phyloP scores from a whole-genome alignment of 2,797 vertebrate genomes.

The Echeneis naucrates region DNA sequence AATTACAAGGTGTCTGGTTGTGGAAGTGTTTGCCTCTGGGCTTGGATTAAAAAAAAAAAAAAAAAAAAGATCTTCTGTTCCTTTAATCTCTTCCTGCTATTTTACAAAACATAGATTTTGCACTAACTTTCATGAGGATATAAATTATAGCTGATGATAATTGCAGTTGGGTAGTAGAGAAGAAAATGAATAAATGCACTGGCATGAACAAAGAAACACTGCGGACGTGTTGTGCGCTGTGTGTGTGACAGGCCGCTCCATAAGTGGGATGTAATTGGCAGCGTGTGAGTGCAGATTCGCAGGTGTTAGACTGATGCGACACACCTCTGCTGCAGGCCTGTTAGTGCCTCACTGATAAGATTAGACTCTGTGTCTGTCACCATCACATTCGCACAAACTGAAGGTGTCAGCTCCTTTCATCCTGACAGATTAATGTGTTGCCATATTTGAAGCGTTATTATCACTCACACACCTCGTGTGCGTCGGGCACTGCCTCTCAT shows the following conservation, averaged over 20 bases:
- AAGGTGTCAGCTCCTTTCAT: conserved; percentile 59
- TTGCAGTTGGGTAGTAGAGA: no score
- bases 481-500: background rate
- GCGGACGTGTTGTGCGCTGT: background rate
- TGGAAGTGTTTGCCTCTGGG: no score
- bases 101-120: background rate
- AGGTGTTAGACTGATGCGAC: conserved; percentile 50
- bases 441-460: conserved; percentile 47
- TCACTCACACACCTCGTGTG: conserved; percentile 23
- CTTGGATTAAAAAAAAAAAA: no score
- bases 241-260: conserved; percentile 8
- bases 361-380: conserved; percentile 45
- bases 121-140: background rate
- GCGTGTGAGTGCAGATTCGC: conserved; percentile 36
- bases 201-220: background rate
- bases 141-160: background rate
- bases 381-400: conserved; percentile 40
- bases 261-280: conserved; percentile 39
- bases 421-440: conserved; percentile 32
- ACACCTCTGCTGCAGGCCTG: conserved; percentile 45
- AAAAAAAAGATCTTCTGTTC: background rate
- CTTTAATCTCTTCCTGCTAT: background rate
- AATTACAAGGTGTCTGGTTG: no score
- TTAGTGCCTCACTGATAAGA: conserved; percentile 60
- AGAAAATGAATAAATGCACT: background rate